These are phyloP conservation scores for Folsomia manolachei DNA, from an alignment of 2,888 invertebrate genomes.

Conservation along the genomic window DNA sequence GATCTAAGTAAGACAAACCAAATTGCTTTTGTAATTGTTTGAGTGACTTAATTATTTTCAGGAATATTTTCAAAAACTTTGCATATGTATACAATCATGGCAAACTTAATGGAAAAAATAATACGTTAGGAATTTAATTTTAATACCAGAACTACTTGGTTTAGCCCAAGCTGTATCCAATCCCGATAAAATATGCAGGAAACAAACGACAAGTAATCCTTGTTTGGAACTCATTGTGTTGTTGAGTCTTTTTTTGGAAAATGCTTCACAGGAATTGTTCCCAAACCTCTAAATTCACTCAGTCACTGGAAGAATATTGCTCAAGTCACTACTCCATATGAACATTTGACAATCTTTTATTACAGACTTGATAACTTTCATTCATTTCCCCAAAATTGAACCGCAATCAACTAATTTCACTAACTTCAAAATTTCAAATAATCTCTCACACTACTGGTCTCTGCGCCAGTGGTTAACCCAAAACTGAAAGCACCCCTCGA, in stretches of 20 bases:
- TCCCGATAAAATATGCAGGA: background rate
- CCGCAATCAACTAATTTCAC: too few relatives aligned
- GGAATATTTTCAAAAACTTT: too few relatives aligned
- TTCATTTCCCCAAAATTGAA: background rate
- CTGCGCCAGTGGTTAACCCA: background rate
- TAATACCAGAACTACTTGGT: background rate
- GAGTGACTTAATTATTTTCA: too few relatives aligned
- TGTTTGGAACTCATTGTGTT: background rate
- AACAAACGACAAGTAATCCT: background rate
- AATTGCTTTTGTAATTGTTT: too few relatives aligned
- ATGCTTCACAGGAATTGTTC: background rate
- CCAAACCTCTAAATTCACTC: background rate
- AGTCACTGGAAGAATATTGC: background rate
- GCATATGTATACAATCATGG: too few relatives aligned
- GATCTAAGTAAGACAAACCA: too few relatives aligned
- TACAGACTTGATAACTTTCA: background rate
- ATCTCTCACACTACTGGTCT: background rate
- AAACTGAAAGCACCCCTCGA: constrained; percentile 10
- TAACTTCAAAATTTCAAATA: too few relatives aligned
- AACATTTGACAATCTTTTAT: background rate
- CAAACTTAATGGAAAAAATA: too few relatives aligned
- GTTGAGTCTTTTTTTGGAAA: background rate
- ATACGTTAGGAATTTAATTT: too few relatives aligned
- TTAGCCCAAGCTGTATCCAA: background rate
- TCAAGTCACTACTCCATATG: background rate